Conservation (phyloP, 2,888 invertebrate genomes). For the Amphiduros pacificus region DNA sequence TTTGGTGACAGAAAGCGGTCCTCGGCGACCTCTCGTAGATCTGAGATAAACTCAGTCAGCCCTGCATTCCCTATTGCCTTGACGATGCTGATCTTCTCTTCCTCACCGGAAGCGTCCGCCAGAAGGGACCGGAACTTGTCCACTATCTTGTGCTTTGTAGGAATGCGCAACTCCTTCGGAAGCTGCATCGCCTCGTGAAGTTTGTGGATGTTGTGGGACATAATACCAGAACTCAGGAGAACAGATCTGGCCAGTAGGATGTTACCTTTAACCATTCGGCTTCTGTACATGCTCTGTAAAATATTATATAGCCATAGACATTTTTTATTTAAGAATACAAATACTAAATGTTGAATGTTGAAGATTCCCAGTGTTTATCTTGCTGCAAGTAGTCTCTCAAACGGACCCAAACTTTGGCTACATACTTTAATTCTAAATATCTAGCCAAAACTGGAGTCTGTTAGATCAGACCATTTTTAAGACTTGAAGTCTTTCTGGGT, state of each 20-base stretch:
- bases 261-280: not conserved
- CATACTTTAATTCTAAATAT: conserved; percentile 1
- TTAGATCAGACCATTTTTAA: not conserved
- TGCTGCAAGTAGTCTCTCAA: not conserved
- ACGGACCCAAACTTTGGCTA: conserved; percentile 2
- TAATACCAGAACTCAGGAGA: conserved; percentile 31
- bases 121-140: conserved; percentile 31
- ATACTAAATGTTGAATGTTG: no score
- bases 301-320: no score
- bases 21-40: conserved; percentile 39
- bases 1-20: conserved; percentile 32
- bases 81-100: conserved; percentile 39
- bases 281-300: not conserved
- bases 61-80: conserved; percentile 56
- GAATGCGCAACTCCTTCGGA: conserved; percentile 35
- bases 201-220: conserved; percentile 30
- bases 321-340: no score
- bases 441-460: conserved; percentile 1
- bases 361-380: no score
- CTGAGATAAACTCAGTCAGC: conserved; percentile 39
- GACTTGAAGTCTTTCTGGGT: not conserved
- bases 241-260: not conserved
- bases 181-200: conserved; percentile 8
- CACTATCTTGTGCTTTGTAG: conserved; percentile 32
- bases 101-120: conserved; percentile 13